Base-by-base conservation (phyloP, 2,113 vertebrate genomes). In the Sander lucioperca region DNA sequence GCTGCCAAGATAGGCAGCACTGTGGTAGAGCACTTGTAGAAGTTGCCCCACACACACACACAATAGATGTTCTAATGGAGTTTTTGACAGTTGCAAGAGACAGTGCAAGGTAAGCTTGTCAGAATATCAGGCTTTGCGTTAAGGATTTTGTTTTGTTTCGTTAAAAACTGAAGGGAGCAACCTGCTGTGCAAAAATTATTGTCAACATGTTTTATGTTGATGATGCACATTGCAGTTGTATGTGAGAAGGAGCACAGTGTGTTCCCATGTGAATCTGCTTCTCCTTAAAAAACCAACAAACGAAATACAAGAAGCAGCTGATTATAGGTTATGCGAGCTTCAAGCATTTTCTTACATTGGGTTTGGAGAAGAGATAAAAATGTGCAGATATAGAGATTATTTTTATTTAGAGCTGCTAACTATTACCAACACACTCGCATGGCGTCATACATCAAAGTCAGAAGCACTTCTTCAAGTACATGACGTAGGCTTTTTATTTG, bases 1-100 rank as follows among this genome's bases (percentile, higher is more conserved):
- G n/a, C 69, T 66, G 88, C 86, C 86, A 88, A 80, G 69, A 68
- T 3, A 6, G 30, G 63, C 59, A 43, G 71, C 48, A 78, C 74
- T 12, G 50, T 80, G 83, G 83, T 77, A 85, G 30, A 48, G 5
- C 56, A 48, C 48, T 15, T 27, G 21, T n/a, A 54, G 62, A 73
- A 3, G 7, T 18, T 68, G 48, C 19, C 43, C 10, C 36, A 39
- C 43, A 63, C 57, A 63, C 18, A 21, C 57, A 16, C 12, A 63
- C 16, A 25, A 23, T 47, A 21, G 18, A 58, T 36, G 6, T 57
- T 61, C 56, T 36, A 36, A 21, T 65, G 21, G 8, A 3, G 48
- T 8, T 36, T 66, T 50, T 72, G 68, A 27, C 57, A 61, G 75
- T 9, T 61, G 18, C 36, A 25, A 33, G 33, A 6, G 33, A 33